phyloP scores from a whole-genome alignment of 37 sponge, comb jelly and placozoan species.

The Theonella swinhoei region DNA sequence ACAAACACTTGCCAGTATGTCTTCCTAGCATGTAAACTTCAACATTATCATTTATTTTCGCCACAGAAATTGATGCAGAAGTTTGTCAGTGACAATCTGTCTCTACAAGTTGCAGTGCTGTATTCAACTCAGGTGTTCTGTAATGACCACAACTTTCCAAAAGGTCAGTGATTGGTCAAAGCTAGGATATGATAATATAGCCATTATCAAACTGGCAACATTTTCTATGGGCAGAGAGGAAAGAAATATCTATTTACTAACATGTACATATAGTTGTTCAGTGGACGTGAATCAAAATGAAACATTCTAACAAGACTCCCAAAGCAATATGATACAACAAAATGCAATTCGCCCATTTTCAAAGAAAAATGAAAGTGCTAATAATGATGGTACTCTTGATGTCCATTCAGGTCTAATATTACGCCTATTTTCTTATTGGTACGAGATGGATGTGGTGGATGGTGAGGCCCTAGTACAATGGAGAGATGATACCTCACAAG shows the following conservation, averaged over 20 bases:
- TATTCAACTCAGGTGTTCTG: constrained; percentile 80
- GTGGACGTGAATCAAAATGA: too few species aligned
- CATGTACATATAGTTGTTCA: too few species aligned
- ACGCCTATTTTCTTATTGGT: constrained; percentile 67
- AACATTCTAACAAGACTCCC: too few species aligned
- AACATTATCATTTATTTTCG: not conserved
- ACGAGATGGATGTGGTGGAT: constrained; percentile 81
- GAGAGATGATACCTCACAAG: constrained; percentile 76
- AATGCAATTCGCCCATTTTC: too few species aligned
- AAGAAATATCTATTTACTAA: too few species aligned
- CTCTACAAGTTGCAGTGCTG: constrained; percentile 54
- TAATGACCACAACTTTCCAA: constrained; percentile 65
- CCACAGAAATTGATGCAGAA: constrained; percentile 54
- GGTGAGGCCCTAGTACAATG: constrained; percentile 77
- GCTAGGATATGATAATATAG: not conserved
- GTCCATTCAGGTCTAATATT: constrained; percentile 72
- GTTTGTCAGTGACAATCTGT: constrained; percentile 39
- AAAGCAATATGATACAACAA: too few species aligned
- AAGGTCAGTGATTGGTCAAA: constrained; percentile 46
- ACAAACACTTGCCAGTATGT: not conserved
- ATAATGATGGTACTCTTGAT: too few species aligned
- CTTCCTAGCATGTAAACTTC: not conserved
- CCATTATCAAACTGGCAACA: not conserved
- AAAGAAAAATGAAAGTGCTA: too few species aligned
- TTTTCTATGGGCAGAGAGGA: not conserved